A percentile compares a stretch with the other conserved stretches of the same genome.
Evolutionary conservation across 2,888 invertebrate species (phyloP).

Genomic region (Chalcis sispes): DNA sequence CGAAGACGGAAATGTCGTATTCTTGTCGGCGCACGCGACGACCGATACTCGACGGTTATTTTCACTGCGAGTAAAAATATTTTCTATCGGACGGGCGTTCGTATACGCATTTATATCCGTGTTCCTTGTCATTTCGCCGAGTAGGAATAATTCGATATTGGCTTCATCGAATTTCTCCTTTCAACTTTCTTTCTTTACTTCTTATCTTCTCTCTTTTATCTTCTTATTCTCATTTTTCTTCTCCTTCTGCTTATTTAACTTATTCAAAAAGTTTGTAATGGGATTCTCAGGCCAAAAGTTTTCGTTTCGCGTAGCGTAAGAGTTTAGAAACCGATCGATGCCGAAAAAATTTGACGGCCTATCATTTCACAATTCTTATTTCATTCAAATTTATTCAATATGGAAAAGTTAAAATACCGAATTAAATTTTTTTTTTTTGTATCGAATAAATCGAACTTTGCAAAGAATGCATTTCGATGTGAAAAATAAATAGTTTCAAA

Average conservation of each 20-base stretch:
- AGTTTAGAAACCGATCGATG: constrained; percentile 6
- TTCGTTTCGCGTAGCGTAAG: too few relatives aligned
- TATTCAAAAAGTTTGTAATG: constrained; percentile 20
- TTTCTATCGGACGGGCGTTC: background rate
- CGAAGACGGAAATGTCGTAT: background rate
- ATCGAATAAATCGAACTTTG: too few relatives aligned
- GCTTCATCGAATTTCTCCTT: background rate
- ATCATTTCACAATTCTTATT: background rate
- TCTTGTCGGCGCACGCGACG: constrained; percentile 2
- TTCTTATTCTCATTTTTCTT: background rate
- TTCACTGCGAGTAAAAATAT: background rate
- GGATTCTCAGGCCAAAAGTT: background rate
- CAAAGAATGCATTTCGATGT: too few relatives aligned
- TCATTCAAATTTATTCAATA: constrained; percentile 36
- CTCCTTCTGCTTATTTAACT: constrained; percentile 36
- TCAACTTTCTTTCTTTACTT: too few relatives aligned
- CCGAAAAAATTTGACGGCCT: background rate
- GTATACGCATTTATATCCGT: background rate
- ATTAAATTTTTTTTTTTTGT: too few relatives aligned
- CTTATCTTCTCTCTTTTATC: background rate
- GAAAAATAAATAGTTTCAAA: too few relatives aligned
- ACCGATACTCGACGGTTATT: too few relatives aligned
- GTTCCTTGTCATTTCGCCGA: background rate
- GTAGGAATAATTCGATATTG: constrained; percentile 4
- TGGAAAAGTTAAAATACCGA: background rate